Conservation (phyloP, 2,797 vertebrate genomes). For the Amblyopsis hoosieri region DNA sequence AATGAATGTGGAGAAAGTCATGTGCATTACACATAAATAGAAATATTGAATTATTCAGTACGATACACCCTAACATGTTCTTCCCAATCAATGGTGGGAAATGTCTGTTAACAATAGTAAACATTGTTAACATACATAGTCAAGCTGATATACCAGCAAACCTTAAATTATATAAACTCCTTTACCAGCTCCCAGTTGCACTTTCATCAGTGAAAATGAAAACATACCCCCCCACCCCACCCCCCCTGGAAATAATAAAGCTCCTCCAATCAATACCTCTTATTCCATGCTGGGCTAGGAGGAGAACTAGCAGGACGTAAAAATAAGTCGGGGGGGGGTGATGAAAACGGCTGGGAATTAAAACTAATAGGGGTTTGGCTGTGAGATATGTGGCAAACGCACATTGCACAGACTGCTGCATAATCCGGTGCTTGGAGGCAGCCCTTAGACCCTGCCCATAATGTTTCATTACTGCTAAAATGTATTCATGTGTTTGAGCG, state of each 20-base stretch:
- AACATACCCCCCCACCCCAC: slow-evolving; percentile 37
- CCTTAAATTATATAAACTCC: slow-evolving; percentile 14
- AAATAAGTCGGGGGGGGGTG: slow-evolving; percentile 11
- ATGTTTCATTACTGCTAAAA: slow-evolving; percentile 65
- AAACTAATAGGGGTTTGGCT: slow-evolving; percentile 42
- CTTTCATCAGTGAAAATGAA: slow-evolving; percentile 36
- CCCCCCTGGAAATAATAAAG: slow-evolving; percentile 50
- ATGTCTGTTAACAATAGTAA: no score
- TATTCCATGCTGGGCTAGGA: slow-evolving; percentile 26
- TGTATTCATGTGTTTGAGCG: slow-evolving; percentile 65
- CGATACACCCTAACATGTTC: background rate
- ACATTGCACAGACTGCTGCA: slow-evolving; percentile 51
- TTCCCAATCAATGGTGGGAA: no score
- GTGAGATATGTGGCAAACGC: slow-evolving; percentile 41
- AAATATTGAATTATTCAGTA: background rate
- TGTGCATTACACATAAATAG: background rate
- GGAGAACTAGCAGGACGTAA: background rate
- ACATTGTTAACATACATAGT: background rate
- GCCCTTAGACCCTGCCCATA: slow-evolving; percentile 48
- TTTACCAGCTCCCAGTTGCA: slow-evolving; percentile 34
- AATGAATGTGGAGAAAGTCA: background rate
- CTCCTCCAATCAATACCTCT: slow-evolving; percentile 53
- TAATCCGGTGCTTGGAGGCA: slow-evolving; percentile 52
- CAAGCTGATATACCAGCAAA: background rate
- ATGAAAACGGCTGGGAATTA: slow-evolving; percentile 38